Conservation (phyloP, 92 coral and sea anemone species). For the Isaurus tuberculatus region DNA sequence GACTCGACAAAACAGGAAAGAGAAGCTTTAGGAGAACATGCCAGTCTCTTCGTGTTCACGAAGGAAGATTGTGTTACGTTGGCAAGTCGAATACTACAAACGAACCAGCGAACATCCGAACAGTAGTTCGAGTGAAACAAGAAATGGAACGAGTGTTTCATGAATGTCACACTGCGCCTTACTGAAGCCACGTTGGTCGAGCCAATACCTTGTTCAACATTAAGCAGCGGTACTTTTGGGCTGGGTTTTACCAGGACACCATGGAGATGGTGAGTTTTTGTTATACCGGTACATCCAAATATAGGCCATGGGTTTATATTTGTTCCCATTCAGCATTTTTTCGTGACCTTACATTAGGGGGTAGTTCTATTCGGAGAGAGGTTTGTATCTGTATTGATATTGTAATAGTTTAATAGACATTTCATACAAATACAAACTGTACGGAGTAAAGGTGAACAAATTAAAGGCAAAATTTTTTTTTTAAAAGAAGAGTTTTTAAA, state of each 20-base stretch:
- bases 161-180: constrained; percentile 47
- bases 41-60: constrained; percentile 1
- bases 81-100: background rate
- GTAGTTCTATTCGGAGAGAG: background rate
- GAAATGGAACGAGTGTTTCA: constrained; percentile 40
- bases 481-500: background rate
- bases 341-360: constrained; percentile 20
- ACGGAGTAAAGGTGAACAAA: background rate
- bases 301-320: too few relatives aligned
- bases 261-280: constrained; percentile 39
- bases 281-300: background rate
- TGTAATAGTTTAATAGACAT: background rate
- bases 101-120: background rate
- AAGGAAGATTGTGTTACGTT: background rate
- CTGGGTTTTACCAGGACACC: constrained; percentile 50
- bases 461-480: background rate
- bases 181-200: constrained; percentile 50
- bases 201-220: constrained; percentile 56
- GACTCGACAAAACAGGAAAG: constrained; percentile 15
- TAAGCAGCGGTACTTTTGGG: constrained; percentile 61
- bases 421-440: background rate
- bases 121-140: constrained; percentile 33
- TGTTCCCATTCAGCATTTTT: background rate
- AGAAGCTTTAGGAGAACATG: constrained; percentile 34
- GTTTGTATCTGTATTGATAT: background rate